phyloP scores from a whole-genome alignment of 64 coral and sea anemone species.

The Dendronephthya gigantea region DNA sequence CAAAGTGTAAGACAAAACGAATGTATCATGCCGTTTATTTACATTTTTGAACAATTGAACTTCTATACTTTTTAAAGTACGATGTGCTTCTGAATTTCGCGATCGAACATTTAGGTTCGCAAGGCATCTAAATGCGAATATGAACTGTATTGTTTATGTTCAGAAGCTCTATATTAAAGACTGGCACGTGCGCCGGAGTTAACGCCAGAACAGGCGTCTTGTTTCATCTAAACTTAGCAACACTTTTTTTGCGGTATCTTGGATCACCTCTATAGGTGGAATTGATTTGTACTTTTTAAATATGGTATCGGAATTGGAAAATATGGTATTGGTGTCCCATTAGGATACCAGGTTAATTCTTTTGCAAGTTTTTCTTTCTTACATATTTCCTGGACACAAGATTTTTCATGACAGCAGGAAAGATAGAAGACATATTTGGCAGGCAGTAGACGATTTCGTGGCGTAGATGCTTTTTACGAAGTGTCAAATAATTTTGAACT shows the following conservation, averaged over 20 bases:
- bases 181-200: too few relatives aligned
- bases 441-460: slow-evolving; percentile 18
- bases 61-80: too few relatives aligned
- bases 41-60: too few relatives aligned
- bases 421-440: slow-evolving; percentile 41
- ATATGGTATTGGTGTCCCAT: slow-evolving; percentile 22
- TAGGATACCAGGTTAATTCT: slow-evolving; percentile 32
- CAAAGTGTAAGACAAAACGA: too few relatives aligned
- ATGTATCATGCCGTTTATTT: too few relatives aligned
- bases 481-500: slow-evolving; percentile 17
- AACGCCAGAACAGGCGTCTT: too few relatives aligned
- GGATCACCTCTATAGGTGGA: slow-evolving; percentile 16
- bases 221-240: slow-evolving; percentile 35
- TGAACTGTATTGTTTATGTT: too few relatives aligned
- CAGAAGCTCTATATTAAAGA: too few relatives aligned
- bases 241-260: slow-evolving; percentile 24
- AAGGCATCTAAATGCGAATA: too few relatives aligned
- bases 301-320: slow-evolving; percentile 20
- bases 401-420: slow-evolving; percentile 20
- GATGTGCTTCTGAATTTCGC: too few relatives aligned
- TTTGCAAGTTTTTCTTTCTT: slow-evolving; percentile 8
- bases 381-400: slow-evolving; percentile 34
- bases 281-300: slow-evolving; percentile 12
- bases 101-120: too few relatives aligned
- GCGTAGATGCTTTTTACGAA: slow-evolving; percentile 22